Conservation (phyloP, 2,113 vertebrate species). For the Polypterus senegalus region DNA sequence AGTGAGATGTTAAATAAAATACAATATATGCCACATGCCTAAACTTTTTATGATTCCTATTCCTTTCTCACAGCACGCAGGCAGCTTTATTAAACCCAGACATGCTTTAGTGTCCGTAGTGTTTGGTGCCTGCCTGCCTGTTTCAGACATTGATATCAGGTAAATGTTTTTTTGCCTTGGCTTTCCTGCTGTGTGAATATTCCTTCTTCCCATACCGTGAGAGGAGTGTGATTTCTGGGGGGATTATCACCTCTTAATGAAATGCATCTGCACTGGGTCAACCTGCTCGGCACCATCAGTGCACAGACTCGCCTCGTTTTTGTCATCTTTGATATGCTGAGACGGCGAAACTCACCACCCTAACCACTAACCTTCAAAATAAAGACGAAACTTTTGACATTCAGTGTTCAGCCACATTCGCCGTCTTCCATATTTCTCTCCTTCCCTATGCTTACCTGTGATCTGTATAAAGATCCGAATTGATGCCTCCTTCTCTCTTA, state of each 20-base stretch:
- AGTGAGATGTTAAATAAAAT: too few relatives aligned
- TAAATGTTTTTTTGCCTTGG: constrained; percentile 27
- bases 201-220: constrained; percentile 30
- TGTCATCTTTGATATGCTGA: constrained; percentile 36
- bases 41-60: constrained; percentile 21
- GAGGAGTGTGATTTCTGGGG: constrained; percentile 37
- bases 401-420: constrained; percentile 28
- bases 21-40: constrained; percentile 6
- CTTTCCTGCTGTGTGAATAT: constrained; percentile 27
- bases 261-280: constrained; percentile 50
- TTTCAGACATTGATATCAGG: constrained; percentile 27
- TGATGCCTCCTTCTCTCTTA: too few relatives aligned
- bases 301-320: constrained; percentile 29
- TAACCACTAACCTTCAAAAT: constrained; percentile 35
- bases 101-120: constrained; percentile 23
- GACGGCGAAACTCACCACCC: constrained; percentile 31
- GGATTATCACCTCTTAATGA: constrained; percentile 63
- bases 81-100: constrained; percentile 44
- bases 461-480: too few relatives aligned
- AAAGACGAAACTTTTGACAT: constrained; percentile 30
- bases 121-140: constrained; percentile 9
- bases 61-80: constrained; percentile 36
- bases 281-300: constrained; percentile 10
- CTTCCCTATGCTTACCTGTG: too few relatives aligned
- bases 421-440: constrained; percentile 1